phyloP scores from a whole-genome alignment of 2,888 invertebrate species.

The Craniophora ligustri region DNA sequence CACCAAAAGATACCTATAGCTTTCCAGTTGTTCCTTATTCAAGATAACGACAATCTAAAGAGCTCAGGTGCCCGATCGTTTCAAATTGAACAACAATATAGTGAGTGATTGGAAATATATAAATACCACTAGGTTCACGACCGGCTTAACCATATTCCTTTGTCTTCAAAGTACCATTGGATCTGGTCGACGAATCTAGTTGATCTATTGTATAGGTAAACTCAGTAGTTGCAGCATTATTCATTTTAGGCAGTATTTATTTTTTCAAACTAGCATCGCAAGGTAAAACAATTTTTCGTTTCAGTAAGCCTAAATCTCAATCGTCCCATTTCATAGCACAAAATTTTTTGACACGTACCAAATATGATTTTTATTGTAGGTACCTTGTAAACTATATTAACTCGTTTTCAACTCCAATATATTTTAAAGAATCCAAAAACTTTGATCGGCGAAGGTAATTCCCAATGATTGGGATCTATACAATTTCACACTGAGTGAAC shows the following conservation, averaged over 20 bases:
- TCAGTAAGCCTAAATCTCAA: conserved; percentile 3
- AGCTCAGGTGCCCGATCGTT: conserved; percentile 27
- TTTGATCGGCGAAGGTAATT: conserved; percentile 55
- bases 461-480: conserved; percentile 63
- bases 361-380: conserved; percentile 21
- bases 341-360: not conserved
- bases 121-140: conserved; percentile 6
- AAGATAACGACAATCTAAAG: conserved; percentile 36
- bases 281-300: too few relatives aligned
- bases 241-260: too few relatives aligned
- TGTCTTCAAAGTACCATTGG: not conserved
- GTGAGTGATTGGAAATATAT: conserved; percentile 30
- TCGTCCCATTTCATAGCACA: conserved; percentile 23
- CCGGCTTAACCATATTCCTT: not conserved
- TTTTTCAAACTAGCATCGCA: too few relatives aligned
- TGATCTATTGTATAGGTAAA: too few relatives aligned
- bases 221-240: too few relatives aligned
- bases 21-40: conserved; percentile 35
- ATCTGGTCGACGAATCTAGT: not conserved
- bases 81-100: conserved; percentile 15
- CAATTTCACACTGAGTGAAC: conserved; percentile 69
- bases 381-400: conserved; percentile 21
- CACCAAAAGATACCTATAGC: conserved; percentile 28
- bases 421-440: conserved; percentile 55
- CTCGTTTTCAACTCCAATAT: conserved; percentile 35